Conservation (phyloP, 1,140 invertebrate species). For the Hestina assimilis region DNA sequence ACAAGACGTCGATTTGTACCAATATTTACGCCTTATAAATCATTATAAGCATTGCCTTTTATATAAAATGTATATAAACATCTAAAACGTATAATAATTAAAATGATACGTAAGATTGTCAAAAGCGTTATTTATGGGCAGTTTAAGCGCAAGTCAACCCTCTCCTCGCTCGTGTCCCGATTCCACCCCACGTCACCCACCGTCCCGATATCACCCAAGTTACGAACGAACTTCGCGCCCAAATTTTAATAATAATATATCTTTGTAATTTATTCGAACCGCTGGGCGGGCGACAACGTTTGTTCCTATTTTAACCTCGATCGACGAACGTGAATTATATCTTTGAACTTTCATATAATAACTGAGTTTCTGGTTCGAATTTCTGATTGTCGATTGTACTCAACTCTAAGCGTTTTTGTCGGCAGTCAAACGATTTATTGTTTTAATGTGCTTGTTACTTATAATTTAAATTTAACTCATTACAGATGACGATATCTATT, state of each 20-base stretch:
- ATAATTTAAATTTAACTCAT: too few species aligned
- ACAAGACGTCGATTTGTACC: too few species aligned
- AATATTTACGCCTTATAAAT: too few species aligned
- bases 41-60: too few species aligned
- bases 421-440: background rate
- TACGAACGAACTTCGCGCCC: slow-evolving; percentile 29
- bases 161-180: slow-evolving; percentile 18
- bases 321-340: slow-evolving; percentile 26
- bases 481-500: too few species aligned
- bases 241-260: slow-evolving; percentile 52
- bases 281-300: slow-evolving; percentile 32
- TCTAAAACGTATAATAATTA: background rate
- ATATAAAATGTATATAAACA: background rate
- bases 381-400: slow-evolving; percentile 1
- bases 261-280: slow-evolving; percentile 46
- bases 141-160: slow-evolving; percentile 26
- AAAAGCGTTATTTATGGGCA: slow-evolving; percentile 24
- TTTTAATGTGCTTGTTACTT: background rate
- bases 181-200: slow-evolving; percentile 6
- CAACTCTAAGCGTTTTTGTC: background rate
- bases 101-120: slow-evolving; percentile 21
- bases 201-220: slow-evolving; percentile 26
- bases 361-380: background rate
- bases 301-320: slow-evolving; percentile 35
- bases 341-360: slow-evolving; percentile 12